phyloP scores from a whole-genome alignment of 2,797 vertebrate species.

The Hydrophis major region DNA sequence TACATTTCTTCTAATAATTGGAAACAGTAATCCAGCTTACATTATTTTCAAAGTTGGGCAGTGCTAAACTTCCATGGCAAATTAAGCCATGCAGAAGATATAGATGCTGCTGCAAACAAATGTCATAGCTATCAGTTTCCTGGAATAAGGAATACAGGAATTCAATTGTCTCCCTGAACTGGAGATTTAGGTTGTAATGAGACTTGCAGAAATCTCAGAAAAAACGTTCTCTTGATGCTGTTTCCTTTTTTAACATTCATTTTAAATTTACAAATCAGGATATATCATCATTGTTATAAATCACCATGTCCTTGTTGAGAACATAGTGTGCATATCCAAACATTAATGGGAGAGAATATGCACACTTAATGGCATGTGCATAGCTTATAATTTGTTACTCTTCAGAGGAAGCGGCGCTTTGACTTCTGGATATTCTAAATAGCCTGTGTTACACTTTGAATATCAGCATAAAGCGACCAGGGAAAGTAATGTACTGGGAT shows the following conservation, averaged over 20 bases:
- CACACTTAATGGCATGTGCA: neutral
- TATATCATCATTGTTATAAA: neutral
- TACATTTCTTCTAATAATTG: neutral
- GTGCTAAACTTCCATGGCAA: neutral
- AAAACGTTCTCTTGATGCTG: neutral
- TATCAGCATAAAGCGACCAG: neutral
- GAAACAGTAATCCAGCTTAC: neutral
- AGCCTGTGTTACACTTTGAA: neutral
- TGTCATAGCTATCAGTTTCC: neutral
- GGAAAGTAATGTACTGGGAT: neutral
- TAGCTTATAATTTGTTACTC: neutral
- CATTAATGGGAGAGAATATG: neutral
- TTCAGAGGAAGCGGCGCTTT: neutral
- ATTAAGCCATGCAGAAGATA: neutral
- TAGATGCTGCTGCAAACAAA: neutral
- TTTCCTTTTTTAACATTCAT: neutral
- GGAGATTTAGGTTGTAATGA: slow-evolving; percentile 54
- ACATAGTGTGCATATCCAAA: neutral
- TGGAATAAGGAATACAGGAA: neutral
- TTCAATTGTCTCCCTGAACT: slow-evolving; percentile 61
- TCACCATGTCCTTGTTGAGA: neutral
- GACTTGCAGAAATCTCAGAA: slow-evolving; percentile 72
- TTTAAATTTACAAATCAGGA: neutral
- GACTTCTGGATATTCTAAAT: neutral
- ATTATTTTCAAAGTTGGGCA: neutral